These are phyloP conservation scores for Atherinomorus stipes DNA, from an alignment of 2,113 vertebrate species.

Conservation along the genomic window DNA sequence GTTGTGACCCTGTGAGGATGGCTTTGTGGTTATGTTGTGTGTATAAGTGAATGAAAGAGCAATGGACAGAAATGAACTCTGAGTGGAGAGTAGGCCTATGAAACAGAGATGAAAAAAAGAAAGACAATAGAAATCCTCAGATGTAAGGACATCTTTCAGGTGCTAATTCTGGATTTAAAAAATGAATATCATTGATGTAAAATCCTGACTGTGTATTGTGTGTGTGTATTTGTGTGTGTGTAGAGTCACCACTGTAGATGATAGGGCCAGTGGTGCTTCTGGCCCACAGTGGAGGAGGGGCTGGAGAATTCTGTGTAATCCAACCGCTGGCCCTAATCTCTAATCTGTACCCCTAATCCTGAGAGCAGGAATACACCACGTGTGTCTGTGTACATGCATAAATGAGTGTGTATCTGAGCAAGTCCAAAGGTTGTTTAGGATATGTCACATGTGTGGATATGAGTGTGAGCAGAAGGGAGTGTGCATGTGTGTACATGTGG, in stretches of 20 bases:
- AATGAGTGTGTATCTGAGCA: conserved; percentile 27
- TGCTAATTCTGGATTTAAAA: conserved; percentile 52
- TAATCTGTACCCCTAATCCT: conserved; percentile 83
- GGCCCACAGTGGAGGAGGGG: conserved; percentile 61
- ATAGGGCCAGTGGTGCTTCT: conserved; percentile 54
- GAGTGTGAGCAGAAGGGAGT: conserved; percentile 38
- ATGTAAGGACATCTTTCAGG: conserved; percentile 17
- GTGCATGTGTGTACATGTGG: conserved; percentile 22
- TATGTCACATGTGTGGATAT: conserved; percentile 48
- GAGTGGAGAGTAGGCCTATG: background rate
- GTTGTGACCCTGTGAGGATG: conserved; percentile 12
- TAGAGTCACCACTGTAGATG: conserved; percentile 55
- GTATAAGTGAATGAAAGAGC: background rate
- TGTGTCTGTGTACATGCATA: conserved; percentile 27
- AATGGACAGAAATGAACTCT: background rate
- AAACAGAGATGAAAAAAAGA: background rate
- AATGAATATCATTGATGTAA: conserved; percentile 42
- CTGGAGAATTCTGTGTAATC: conserved; percentile 76
- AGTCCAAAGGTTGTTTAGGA: conserved; percentile 52
- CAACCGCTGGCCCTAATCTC: conserved; percentile 79
- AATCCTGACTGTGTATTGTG: conserved; percentile 23
- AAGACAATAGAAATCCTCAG: conserved; percentile 30
- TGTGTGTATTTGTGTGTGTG: conserved; percentile 37
- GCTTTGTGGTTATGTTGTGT: conserved; percentile 12
- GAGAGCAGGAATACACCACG: conserved; percentile 42